Percentiles rank a stretch among this genome's conserved stretches.
Evolutionary conservation across 2,888 invertebrate species (phyloP).

Genomic region (Amphiduros pacificus): DNA sequence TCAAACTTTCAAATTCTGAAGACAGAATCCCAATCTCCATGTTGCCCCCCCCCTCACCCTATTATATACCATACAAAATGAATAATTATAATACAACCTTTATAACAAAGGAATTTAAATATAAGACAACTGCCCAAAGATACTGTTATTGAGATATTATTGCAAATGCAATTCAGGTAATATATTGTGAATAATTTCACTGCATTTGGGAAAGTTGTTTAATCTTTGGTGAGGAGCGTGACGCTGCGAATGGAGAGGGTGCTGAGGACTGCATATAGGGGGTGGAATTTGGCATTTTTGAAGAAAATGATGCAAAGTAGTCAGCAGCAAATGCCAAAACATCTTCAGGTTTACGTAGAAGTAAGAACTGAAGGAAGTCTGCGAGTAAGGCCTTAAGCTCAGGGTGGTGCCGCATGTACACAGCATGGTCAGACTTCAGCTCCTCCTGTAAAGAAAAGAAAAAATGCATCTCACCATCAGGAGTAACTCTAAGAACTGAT

Average conservation of each 20-base stretch:
- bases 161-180: too few species aligned
- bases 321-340: constrained; percentile 55
- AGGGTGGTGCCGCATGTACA: constrained; percentile 56
- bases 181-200: too few species aligned
- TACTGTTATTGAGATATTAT: too few species aligned
- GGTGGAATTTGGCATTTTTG: constrained; percentile 9
- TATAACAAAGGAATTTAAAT: too few species aligned
- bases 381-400: constrained; percentile 56
- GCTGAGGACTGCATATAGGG: constrained; percentile 14
- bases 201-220: constrained; percentile 6
- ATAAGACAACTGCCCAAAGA: too few species aligned
- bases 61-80: too few species aligned
- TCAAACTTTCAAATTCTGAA: too few species aligned
- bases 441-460: constrained; percentile 46
- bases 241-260: constrained; percentile 10
- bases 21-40: too few species aligned
- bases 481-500: neutral
- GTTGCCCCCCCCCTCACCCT: too few species aligned
- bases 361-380: constrained; percentile 58
- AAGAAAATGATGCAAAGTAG: constrained; percentile 49
- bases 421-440: constrained; percentile 51
- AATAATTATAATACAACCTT: too few species aligned
- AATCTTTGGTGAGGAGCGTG: constrained; percentile 10
- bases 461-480: neutral
- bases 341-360: constrained; percentile 58